phyloP scores from a whole-genome alignment of 23 tunicate genomes.

The Trididemnum clinides region DNA sequence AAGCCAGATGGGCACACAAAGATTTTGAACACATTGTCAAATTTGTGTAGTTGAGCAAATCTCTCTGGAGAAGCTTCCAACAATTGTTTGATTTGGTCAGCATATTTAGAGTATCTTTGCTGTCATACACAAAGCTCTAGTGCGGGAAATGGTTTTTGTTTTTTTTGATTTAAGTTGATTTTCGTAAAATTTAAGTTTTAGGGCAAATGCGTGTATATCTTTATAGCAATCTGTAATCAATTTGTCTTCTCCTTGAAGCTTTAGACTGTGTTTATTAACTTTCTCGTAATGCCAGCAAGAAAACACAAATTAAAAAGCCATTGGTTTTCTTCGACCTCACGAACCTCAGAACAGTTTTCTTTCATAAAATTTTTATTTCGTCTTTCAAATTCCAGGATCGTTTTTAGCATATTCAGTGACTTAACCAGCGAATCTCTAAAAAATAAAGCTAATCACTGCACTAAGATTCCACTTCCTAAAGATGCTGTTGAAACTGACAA shows the following conservation, averaged over 20 bases:
- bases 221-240: too few relatives aligned
- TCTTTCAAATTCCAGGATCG: too few relatives aligned
- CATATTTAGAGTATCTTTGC: conserved; percentile 1
- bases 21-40: neutral
- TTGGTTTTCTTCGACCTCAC: neutral
- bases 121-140: neutral
- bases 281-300: neutral
- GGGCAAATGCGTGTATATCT: neutral
- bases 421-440: conserved; percentile 2
- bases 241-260: neutral
- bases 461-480: neutral
- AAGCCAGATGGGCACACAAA: conserved; percentile 10
- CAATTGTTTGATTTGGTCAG: neutral
- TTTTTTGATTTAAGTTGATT: neutral
- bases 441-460: neutral
- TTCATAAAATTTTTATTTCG: too few relatives aligned
- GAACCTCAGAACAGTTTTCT: neutral
- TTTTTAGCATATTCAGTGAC: neutral
- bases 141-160: neutral
- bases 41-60: neutral
- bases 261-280: neutral
- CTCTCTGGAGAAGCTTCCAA: conserved; percentile 2
- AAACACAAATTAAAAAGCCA: neutral
- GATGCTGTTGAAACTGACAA: too few relatives aligned
- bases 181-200: neutral